These are phyloP conservation scores for Neotoxoptera formosana DNA, from an alignment of 1,140 invertebrate genomes.

Conservation along the genomic window DNA sequence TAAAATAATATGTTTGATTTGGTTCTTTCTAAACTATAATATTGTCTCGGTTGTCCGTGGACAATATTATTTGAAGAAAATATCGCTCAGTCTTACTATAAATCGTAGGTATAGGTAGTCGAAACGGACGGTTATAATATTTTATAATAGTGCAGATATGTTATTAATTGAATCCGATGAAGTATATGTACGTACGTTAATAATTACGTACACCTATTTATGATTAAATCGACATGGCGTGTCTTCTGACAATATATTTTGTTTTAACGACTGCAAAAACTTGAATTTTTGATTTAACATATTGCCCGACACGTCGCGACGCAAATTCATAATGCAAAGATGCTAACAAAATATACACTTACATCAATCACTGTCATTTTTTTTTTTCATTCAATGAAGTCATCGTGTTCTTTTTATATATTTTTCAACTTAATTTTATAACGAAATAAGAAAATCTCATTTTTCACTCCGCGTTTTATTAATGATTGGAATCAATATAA, in stretches of 20 bases:
- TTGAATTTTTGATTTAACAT: not conserved
- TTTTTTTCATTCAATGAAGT: slow-evolving; percentile 50
- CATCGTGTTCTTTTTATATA: slow-evolving; percentile 1
- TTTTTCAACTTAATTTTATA: slow-evolving; percentile 36
- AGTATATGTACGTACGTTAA: not conserved
- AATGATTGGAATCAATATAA: slow-evolving; percentile 6
- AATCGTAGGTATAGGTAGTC: too few relatives aligned
- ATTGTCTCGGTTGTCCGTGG: not conserved
- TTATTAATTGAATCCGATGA: not conserved
- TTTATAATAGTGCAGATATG: not conserved
- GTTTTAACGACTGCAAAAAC: not conserved
- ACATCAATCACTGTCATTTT: slow-evolving; percentile 55
- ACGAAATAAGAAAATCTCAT: slow-evolving; percentile 30
- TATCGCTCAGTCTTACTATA: not conserved
- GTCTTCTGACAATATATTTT: not conserved
- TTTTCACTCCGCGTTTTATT: slow-evolving; percentile 10
- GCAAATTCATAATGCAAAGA: slow-evolving; percentile 17
- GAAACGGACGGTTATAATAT: not conserved
- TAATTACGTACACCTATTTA: not conserved
- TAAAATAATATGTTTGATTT: not conserved
- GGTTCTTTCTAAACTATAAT: not conserved
- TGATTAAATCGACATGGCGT: not conserved
- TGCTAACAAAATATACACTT: slow-evolving; percentile 24
- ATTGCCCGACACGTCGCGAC: not conserved
- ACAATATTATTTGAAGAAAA: not conserved